A percentile compares a stretch with the other conserved stretches of the same genome.
These are phyloP conservation scores for Bombus superbus DNA, from an alignment of 1,140 invertebrate genomes.

Conservation along the genomic window DNA sequence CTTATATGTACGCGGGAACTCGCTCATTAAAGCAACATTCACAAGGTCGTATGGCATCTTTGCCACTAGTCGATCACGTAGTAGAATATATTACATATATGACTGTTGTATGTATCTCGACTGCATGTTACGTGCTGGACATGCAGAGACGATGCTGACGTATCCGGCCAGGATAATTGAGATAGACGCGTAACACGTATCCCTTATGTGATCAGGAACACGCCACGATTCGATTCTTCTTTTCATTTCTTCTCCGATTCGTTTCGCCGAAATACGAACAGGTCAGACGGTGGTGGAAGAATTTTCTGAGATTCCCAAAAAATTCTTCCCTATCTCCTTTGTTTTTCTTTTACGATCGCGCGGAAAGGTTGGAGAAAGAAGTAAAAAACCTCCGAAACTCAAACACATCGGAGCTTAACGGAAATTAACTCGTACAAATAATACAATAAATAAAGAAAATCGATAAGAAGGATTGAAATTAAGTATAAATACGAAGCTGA, in stretches of 20 bases:
- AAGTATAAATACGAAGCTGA: no score
- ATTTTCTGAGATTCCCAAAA: background rate
- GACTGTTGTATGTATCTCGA: constrained; percentile 47
- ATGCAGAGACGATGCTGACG: constrained; percentile 43
- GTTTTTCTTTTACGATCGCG: background rate
- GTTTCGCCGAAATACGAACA: background rate
- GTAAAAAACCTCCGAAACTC: no score
- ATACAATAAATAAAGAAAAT: no score
- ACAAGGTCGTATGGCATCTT: constrained; percentile 52
- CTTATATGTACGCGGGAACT: background rate
- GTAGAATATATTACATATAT: constrained; percentile 58
- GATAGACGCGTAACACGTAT: constrained; percentile 22
- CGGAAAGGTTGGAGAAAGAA: no score
- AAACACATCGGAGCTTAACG: no score
- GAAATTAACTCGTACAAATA: no score
- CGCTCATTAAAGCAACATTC: constrained; percentile 71
- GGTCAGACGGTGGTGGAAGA: background rate
- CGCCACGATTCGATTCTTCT: no score
- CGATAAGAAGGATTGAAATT: no score
- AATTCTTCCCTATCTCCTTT: background rate
- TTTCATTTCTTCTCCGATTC: background rate
- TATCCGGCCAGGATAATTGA: constrained; percentile 17
- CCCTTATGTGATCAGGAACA: constrained; percentile 2
- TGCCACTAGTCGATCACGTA: constrained; percentile 57
- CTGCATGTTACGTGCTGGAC: constrained; percentile 45